Conservation (phyloP, 1,140 invertebrate genomes). For the Tenebrio molitor region DNA sequence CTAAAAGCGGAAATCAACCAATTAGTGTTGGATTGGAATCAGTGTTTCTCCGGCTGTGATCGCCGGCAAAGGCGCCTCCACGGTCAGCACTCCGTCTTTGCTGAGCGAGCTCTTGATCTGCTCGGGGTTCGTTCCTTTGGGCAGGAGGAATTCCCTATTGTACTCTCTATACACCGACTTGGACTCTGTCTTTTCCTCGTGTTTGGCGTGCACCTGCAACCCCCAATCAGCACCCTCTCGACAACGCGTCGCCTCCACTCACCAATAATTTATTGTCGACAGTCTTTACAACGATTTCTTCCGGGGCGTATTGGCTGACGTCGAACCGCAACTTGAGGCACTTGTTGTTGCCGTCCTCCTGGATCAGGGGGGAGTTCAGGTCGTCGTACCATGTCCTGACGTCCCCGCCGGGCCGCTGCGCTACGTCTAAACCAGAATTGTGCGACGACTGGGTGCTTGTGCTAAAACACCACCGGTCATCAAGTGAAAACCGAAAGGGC, state of each 20-base stretch:
- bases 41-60: constrained; percentile 79
- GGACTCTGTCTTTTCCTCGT: constrained; percentile 95
- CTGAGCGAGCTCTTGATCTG: constrained; percentile 90
- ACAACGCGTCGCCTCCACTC: constrained; percentile 67
- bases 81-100: constrained; percentile 93
- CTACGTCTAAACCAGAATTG: constrained; percentile 70
- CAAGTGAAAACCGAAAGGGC: no score
- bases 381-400: constrained; percentile 79
- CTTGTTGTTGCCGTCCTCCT: constrained; percentile 91
- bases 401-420: constrained; percentile 67
- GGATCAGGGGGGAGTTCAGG: constrained; percentile 92
- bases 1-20: constrained; percentile 12
- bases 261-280: constrained; percentile 96
- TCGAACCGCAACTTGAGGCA: constrained; percentile 93
- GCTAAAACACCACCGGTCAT: no score
- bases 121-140: constrained; percentile 94
- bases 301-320: constrained; percentile 93
- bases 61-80: constrained; percentile 92
- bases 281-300: constrained; percentile 97
- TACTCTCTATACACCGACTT: constrained; percentile 96
- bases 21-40: constrained; percentile 84
- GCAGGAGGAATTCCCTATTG: constrained; percentile 94
- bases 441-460: constrained; percentile 72
- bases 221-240: constrained; percentile 84
- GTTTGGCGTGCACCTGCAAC: constrained; percentile 93